Evolutionary conservation across 2,888 invertebrate genomes (phyloP), one percentile per base, ranked within the genome.

Genomic region (Hypomecis punctinalis): DNA sequence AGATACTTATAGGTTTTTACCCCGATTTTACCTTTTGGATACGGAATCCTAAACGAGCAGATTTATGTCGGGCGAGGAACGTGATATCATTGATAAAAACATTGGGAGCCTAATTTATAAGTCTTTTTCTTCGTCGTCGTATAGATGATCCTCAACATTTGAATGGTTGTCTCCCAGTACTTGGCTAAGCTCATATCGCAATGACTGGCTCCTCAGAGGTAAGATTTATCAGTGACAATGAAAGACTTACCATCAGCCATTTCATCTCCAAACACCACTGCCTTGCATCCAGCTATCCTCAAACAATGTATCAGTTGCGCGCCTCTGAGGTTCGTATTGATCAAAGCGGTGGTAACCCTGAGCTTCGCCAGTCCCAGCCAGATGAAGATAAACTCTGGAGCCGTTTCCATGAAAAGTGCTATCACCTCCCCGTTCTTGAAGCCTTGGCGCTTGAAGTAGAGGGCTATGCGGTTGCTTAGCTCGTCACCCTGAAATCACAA

Each of bases 311-410:
- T 86, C 58, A 99, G 89, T 0, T 97, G 95, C 10, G 96, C 94
- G 0, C 95, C 94, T n/a, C 96, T 94, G 66, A 99, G 89, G 85
- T 98, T 97, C 5, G 96, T 96, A 81, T 99, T 99, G 55, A 99
- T 96, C 49, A 99, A 91, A 0, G 99, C 98, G 0, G 97, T 95
- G 4, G 96, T 93, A 0, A 97, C 94, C 53, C 97, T 96, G 46
- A 97, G 89, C 92, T 98, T 98, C 6, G 98, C 96, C 49, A 99
- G 89, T 0, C 98, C 99, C 5, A 99, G 90, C 99, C 99, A 99
- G 0, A 97, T 93, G 74, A 96, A 96, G 0, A 97, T 95, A 82
- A 96, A 98, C 84, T 99, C 97, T 0, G 97, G 96, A 35, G 97
- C 94, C 40, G 97, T 97, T 82, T 99, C 98, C 96, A 98, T 96